Evolutionary conservation across 2,888 invertebrate genomes (phyloP).

Genomic region (Agrochola lota): DNA sequence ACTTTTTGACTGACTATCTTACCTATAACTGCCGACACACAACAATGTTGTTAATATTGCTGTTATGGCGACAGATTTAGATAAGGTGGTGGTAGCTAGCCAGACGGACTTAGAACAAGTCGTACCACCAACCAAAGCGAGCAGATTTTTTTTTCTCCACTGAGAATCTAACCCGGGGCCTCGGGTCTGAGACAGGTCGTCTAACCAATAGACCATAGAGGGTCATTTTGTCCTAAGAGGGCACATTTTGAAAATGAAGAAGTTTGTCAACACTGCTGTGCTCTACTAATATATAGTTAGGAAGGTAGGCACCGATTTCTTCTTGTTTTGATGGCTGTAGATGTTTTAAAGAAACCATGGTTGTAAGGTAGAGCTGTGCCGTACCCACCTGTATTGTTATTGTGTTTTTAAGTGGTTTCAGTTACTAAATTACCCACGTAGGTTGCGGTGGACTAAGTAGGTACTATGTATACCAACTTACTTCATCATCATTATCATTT

Average conservation of each 20-base stretch:
- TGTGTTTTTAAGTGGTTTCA: not conserved
- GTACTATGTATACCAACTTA: not conserved
- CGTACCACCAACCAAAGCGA: too few relatives aligned
- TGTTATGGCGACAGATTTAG: too few relatives aligned
- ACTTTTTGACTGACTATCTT: too few relatives aligned
- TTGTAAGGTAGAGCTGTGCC: not conserved
- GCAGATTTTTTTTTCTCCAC: too few relatives aligned
- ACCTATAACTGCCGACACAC: too few relatives aligned
- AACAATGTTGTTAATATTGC: too few relatives aligned
- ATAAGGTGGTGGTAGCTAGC: too few relatives aligned
- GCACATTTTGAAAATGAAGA: not conserved
- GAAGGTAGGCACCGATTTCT: not conserved
- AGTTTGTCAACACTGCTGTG: not conserved
- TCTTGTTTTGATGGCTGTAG: not conserved
- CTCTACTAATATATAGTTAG: not conserved
- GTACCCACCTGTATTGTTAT: not conserved
- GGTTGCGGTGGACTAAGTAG: not conserved
- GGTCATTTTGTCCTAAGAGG: not conserved
- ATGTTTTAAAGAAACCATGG: not conserved
- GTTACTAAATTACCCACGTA: not conserved
- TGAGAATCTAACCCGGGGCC: too few relatives aligned
- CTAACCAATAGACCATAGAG: too few relatives aligned
- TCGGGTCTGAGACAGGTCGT: too few relatives aligned
- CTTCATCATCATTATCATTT: not conserved
- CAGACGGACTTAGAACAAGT: too few relatives aligned